These are phyloP conservation scores for Apis laboriosa DNA, from an alignment of 1,140 invertebrate genomes.

Conservation along the genomic window DNA sequence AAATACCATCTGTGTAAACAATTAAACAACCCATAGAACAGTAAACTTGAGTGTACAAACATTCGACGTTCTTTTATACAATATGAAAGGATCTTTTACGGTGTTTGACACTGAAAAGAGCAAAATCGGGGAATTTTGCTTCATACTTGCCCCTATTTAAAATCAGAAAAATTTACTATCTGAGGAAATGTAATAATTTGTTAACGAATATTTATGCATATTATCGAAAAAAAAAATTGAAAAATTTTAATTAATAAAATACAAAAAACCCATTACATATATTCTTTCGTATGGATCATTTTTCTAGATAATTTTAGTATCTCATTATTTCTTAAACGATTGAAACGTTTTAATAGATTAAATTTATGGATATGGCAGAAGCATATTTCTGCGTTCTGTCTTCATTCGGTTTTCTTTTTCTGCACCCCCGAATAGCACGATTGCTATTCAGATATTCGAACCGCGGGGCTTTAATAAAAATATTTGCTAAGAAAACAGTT, in stretches of 20 bases:
- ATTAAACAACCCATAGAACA: constrained; percentile 51
- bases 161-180: constrained; percentile 10
- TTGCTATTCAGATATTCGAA: constrained; percentile 76
- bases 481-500: constrained; percentile 76
- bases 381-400: constrained; percentile 38
- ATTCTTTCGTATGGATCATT: neutral
- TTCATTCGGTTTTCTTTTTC: constrained; percentile 46
- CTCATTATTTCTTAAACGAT: constrained; percentile 33
- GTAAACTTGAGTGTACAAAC: constrained; percentile 62
- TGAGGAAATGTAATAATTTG: neutral
- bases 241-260: neutral
- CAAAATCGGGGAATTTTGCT: constrained; percentile 30
- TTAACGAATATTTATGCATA: neutral
- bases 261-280: neutral
- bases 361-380: constrained; percentile 46
- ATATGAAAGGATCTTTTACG: constrained; percentile 66
- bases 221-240: neutral
- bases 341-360: constrained; percentile 61
- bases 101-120: constrained; percentile 64
- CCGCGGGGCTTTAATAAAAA: constrained; percentile 72
- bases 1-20: constrained; percentile 69
- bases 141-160: constrained; percentile 17
- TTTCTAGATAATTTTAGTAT: neutral
- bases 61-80: constrained; percentile 68
- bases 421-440: constrained; percentile 54